Evolutionary conservation across 1,140 invertebrate species (phyloP), one percentile per base, ranked within the genome.

Genomic region (Megalopta genalis): DNA sequence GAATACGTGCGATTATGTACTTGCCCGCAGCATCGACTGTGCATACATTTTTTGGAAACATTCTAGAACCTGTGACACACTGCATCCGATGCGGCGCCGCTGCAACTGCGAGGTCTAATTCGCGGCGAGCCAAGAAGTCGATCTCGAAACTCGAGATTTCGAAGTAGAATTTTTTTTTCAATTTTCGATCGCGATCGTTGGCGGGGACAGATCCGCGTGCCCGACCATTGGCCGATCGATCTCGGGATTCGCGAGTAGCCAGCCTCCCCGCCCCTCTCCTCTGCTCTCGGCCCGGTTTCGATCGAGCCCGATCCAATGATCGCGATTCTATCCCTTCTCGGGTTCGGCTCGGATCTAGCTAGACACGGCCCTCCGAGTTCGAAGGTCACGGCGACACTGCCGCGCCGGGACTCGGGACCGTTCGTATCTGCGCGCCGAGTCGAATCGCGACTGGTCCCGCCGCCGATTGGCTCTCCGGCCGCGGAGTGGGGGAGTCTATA

Each of bases 301-400:
- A 65, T 0, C 66, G 23, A 59, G 52, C 52, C 60, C 27, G 18
- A 68, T 88, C 86, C 86, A 88, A 88, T 88, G 86, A 70, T 75
- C 67, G 49, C 0, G 73, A 64, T 10, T 77, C 63, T 84, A 86
- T 84, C 82, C 86, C 87, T 88, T n/a, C 86, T 77, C 63, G 23
- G 32, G 23, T 12, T 57, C 80, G 54, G 59, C 70, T 80, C 62
- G 39, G 37, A 49, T 70, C 39, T 21, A n/a, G 42, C n/a, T 62
- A 60, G 75, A 76, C 75, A 85, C 83, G 83, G 75, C 88, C 86
- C 86, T 86, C 86, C 42, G 73, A 80, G 89, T 89, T 91, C 88
- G 88, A 91, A 91, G 90, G 90, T 91, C 88, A 90, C 79, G 88
- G 83, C 80, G 66, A 89, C 42, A 63, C 79, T 71, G 77, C 71